Conservation (phyloP, 2,113 vertebrate species). For the Toxotes jaculatrix region DNA sequence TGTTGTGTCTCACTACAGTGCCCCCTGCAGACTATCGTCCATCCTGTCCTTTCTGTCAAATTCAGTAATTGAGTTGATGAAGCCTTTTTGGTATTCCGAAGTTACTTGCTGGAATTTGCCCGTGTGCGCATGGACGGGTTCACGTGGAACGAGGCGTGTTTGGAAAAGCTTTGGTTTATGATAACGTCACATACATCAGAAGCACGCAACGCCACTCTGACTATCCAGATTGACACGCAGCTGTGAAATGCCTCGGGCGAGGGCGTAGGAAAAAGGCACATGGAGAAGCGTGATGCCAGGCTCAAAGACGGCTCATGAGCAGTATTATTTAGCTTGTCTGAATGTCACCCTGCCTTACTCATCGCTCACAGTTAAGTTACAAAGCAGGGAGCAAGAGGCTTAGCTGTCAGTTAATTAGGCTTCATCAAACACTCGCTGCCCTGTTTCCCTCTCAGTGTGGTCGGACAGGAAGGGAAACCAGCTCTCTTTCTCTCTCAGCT, state of each 20-base stretch:
- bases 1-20: neutral
- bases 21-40: neutral
- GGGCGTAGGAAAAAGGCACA: slow-evolving; percentile 40
- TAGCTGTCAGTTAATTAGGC: slow-evolving; percentile 24
- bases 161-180: slow-evolving; percentile 22
- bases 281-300: slow-evolving; percentile 21
- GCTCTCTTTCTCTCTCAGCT: neutral
- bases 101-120: slow-evolving; percentile 7
- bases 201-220: neutral
- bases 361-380: slow-evolving; percentile 32
- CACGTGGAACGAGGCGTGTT: slow-evolving; percentile 45
- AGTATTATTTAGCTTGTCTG: slow-evolving; percentile 25
- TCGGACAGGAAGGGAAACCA: slow-evolving; percentile 9
- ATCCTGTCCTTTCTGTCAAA: neutral
- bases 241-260: slow-evolving; percentile 61
- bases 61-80: neutral
- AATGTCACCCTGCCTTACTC: slow-evolving; percentile 48
- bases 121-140: neutral
- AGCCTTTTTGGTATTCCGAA: slow-evolving; percentile 11
- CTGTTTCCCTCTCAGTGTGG: slow-evolving; percentile 10
- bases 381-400: slow-evolving; percentile 24
- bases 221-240: slow-evolving; percentile 50
- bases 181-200: slow-evolving; percentile 17
- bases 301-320: slow-evolving; percentile 8
- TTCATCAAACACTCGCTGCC: slow-evolving; percentile 37